Base-by-base conservation (phyloP, 2,113 vertebrate species). In the Amphilophus citrinellus region DNA sequence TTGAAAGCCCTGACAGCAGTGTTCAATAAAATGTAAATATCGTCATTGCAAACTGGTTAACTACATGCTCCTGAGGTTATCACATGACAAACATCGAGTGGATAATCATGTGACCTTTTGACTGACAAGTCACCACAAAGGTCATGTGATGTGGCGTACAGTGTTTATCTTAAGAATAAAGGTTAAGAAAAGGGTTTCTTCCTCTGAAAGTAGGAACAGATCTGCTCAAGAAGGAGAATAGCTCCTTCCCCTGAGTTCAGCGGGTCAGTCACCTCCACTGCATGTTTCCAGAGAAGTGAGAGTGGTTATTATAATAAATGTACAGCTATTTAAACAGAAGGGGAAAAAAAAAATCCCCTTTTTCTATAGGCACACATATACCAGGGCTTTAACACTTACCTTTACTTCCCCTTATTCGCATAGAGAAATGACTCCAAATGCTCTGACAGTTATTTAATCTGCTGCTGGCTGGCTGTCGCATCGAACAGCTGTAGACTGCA, bases 371-470 rank as follows among this genome's bases (percentile, higher is more conserved):
- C 7, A 3, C 17, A 65, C 22, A 1, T 27, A 61, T 44, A 37
- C 4, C 2, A 5, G 30, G 20, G 56, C 18, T 50, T 37, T 57
- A 76, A 53, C 50, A 0, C 1, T 47, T 68, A 61, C 30, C 63
- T 82, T 84, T 76, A 86, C 58, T 80, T 88, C 86, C 82, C 87
- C 30, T 58, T 20, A 6, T 62, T 20, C 56, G 32, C 35, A 22
- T 2, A 42, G 22, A 76, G n/a, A 30, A 39, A 78, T n/a, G 7
- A 44, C 37, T 37, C 18, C 2, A 14, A 61, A 17, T 17, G 30
- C 24, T 32, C 24, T 50, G 22, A 5, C 47, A 73, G 68, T 73
- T 73, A 73, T 73, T 32, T 73, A 50, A 73, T 56, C 68, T 56
- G 10, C 68, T 73, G 44, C 66, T 22, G 56, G 15, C 32, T 37